phyloP scores from a whole-genome alignment of 2,113 vertebrate genomes.

The Cyanistes caeruleus region DNA sequence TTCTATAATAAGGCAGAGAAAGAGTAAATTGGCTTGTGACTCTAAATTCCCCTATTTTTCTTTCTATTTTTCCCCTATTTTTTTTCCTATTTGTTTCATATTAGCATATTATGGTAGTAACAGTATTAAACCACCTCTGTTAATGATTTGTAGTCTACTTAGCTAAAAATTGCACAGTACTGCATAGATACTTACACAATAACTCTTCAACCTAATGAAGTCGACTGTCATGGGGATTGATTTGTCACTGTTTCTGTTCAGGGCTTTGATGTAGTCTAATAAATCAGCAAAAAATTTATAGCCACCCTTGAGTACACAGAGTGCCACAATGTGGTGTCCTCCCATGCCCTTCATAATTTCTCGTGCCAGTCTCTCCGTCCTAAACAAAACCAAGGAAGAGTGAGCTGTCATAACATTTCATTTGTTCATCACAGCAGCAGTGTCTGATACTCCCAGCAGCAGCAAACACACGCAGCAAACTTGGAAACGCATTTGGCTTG shows the following conservation, averaged over 20 bases:
- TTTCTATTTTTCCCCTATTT: no score
- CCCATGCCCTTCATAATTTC: slow-evolving; percentile 99
- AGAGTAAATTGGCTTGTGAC: neutral
- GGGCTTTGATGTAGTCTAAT: slow-evolving; percentile 96
- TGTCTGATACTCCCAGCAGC: neutral
- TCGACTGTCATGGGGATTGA: slow-evolving; percentile 99
- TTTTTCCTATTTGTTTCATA: neutral
- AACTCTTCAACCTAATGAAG: slow-evolving; percentile 99
- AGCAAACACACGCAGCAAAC: neutral
- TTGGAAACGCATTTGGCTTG: neutral
- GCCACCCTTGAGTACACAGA: slow-evolving; percentile 97
- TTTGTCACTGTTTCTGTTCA: slow-evolving; percentile 96
- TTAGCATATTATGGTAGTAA: neutral
- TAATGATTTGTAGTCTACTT: neutral
- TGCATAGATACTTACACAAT: slow-evolving; percentile 86
- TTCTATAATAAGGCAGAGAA: neutral
- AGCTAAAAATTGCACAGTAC: neutral
- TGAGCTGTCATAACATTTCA: neutral
- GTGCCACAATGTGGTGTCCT: slow-evolving; percentile 94
- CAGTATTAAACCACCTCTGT: neutral
- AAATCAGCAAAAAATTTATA: slow-evolving; percentile 99
- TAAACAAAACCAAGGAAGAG: slow-evolving; percentile 58
- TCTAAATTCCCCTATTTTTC: neutral
- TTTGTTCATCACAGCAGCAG: neutral
- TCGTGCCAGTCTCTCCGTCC: slow-evolving; percentile 93